A percentile compares a stretch with the other conserved stretches of the same genome.
These are phyloP conservation scores for Carduelis carduelis DNA, from an alignment of 2,797 vertebrate species.

Conservation along the genomic window DNA sequence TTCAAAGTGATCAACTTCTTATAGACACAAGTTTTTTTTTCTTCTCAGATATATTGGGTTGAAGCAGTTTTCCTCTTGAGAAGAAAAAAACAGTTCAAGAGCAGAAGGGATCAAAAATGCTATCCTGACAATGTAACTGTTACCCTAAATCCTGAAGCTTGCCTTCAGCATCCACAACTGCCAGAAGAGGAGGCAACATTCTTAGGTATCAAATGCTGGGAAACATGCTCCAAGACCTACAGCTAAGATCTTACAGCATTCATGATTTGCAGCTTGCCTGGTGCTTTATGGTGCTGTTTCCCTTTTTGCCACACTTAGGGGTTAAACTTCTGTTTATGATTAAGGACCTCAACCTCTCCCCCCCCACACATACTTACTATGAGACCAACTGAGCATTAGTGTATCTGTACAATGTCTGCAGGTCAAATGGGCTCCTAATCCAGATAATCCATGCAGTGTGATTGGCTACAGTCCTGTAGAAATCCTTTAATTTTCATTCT, in stretches of 20 bases:
- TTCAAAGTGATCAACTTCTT: neutral
- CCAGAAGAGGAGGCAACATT: neutral
- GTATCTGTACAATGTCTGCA: slow-evolving; percentile 12
- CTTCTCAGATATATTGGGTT: neutral
- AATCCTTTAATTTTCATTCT: slow-evolving; percentile 54
- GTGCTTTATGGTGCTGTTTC: neutral
- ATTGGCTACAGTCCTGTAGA: slow-evolving; percentile 42
- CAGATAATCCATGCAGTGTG: slow-evolving; percentile 51
- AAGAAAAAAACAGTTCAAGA: neutral
- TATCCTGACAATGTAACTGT: neutral
- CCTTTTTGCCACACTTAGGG: neutral
- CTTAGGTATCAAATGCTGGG: neutral
- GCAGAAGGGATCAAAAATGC: neutral
- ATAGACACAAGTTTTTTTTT: neutral
- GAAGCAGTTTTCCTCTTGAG: neutral
- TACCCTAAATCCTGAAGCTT: neutral
- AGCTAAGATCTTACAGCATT: neutral
- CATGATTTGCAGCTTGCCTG: neutral
- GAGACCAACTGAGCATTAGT: slow-evolving; percentile 19
- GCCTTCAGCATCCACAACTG: neutral
- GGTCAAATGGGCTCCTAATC: slow-evolving; percentile 57
- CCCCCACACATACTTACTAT: neutral
- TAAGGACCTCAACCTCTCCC: neutral
- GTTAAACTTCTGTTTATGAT: slow-evolving; percentile 22
- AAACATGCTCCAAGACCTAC: rapidly evolving